Conservation (phyloP, 1,140 invertebrate species). For the Gryon sp. region DNA sequence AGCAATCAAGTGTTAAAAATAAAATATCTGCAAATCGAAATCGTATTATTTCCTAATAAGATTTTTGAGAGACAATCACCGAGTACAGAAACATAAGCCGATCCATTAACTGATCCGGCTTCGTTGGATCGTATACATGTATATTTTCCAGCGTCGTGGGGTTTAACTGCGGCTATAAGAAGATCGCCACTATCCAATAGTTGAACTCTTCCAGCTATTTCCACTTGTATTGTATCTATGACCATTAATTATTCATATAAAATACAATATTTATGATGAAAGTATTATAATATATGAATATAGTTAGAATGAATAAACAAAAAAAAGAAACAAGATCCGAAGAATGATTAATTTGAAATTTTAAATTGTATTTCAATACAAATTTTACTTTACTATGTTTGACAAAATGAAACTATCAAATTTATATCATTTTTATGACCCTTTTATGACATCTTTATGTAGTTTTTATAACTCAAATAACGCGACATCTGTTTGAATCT, state of each 20-base stretch:
- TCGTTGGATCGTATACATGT: conserved; percentile 93
- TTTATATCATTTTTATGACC: conserved; percentile 26
- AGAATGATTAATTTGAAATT: too few relatives aligned
- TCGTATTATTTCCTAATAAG: conserved; percentile 22
- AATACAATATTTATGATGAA: neutral
- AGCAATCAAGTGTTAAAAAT: too few relatives aligned
- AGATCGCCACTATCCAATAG: conserved; percentile 91
- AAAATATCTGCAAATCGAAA: too few relatives aligned
- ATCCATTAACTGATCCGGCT: conserved; percentile 90
- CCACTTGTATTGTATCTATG: conserved; percentile 80
- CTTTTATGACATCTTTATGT: conserved; percentile 38
- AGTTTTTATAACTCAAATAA: conserved; percentile 36
- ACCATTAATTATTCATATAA: conserved; percentile 45
- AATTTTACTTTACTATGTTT: too few relatives aligned
- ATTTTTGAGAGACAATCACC: conserved; percentile 80
- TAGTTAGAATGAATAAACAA: too few relatives aligned
- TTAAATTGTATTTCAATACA: too few relatives aligned
- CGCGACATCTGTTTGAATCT: conserved; percentile 28
- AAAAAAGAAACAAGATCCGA: too few relatives aligned
- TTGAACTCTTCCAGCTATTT: conserved; percentile 86
- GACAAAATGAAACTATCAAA: conserved; percentile 23
- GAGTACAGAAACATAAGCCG: conserved; percentile 89
- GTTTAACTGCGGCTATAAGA: conserved; percentile 90
- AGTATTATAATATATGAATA: too few relatives aligned
- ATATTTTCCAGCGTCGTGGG: conserved; percentile 92